Base-by-base conservation (phyloP, 2,113 vertebrate genomes). In the Aphyosemion australe region DNA sequence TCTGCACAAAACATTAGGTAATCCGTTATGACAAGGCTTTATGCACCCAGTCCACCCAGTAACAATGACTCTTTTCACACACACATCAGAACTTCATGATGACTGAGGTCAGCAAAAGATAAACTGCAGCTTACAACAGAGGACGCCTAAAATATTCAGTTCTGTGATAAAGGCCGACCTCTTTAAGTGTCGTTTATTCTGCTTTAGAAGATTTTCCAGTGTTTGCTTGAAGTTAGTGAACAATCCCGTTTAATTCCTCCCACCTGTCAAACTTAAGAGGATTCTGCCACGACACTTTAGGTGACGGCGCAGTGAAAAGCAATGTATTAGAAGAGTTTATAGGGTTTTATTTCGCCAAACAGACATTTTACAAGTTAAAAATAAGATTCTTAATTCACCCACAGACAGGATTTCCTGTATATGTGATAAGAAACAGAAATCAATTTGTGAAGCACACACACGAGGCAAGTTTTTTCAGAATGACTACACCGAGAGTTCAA, bases 21-120 rank as follows among this genome's bases (percentile, higher is more conserved):
- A 90, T 90, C 80, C 85, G 84, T 91, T 91, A 87, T 87, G 85
- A 91, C 84, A 88, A 85, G 81, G 71, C 82, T 87, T 79, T 87
- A 83, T 79, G 72, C 26, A 49, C 72, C 18, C 81, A 57, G 64
- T 70, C 61, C 61, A 64, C 58, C 71, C 47, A 57, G 69, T 62
- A 57, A 81, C 83, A 88, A 88, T 81, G 70, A 78, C 61, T 49
- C 74, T 80, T 74, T 87, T 82, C 64, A 88, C 46, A 68, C 34
- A 10, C 34, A 26, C 19, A 8, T 15, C 2, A 1, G 43, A 45
- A 65, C 6, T 16, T 53, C 57, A 48, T 76, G 63, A 54, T 62
- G 42, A 37, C 18, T 69, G 12, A 43, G 21, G 52, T 46, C 18
- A 49, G 31, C 19, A 54, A 50, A 66, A 82, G 49, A 39, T 47